Conservation (phyloP, 2,888 invertebrate genomes). For the Omphaloscelis lunosa region DNA sequence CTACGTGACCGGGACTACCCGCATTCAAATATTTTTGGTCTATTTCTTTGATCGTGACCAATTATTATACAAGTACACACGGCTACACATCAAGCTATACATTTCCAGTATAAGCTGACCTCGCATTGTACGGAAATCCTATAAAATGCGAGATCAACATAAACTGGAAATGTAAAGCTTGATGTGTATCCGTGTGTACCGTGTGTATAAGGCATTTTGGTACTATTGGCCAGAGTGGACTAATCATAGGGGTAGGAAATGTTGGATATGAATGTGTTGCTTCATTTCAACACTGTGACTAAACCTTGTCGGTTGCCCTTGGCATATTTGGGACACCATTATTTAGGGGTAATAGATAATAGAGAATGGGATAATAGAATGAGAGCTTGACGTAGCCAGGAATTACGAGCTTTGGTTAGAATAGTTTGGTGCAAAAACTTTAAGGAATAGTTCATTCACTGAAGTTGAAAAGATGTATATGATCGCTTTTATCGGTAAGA, state of each 20-base stretch:
- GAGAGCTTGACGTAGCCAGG: not conserved
- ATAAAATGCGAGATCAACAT: no score
- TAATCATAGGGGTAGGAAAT: slow-evolving; percentile 31
- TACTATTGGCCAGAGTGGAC: slow-evolving; percentile 27
- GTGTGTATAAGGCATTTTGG: no score
- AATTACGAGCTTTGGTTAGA: not conserved
- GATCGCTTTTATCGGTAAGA: no score
- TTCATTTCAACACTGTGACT: not conserved
- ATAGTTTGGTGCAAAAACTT: not conserved
- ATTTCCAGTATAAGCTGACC: no score
- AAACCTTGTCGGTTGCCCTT: no score
- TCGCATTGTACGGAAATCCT: no score
- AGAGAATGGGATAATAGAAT: no score
- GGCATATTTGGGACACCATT: not conserved
- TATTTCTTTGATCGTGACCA: slow-evolving; percentile 67
- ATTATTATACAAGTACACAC: slow-evolving; percentile 46
- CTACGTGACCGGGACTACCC: slow-evolving; percentile 73
- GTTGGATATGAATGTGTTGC: not conserved
- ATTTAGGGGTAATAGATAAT: not conserved
- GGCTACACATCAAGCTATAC: no score
- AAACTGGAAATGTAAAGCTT: no score
- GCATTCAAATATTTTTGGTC: slow-evolving; percentile 67
- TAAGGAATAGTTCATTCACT: not conserved
- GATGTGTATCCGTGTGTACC: not conserved
- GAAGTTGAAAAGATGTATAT: not conserved